These are phyloP conservation scores for Tenebrosternarchus preto DNA, from an alignment of 2,113 vertebrate species.

Conservation along the genomic window DNA sequence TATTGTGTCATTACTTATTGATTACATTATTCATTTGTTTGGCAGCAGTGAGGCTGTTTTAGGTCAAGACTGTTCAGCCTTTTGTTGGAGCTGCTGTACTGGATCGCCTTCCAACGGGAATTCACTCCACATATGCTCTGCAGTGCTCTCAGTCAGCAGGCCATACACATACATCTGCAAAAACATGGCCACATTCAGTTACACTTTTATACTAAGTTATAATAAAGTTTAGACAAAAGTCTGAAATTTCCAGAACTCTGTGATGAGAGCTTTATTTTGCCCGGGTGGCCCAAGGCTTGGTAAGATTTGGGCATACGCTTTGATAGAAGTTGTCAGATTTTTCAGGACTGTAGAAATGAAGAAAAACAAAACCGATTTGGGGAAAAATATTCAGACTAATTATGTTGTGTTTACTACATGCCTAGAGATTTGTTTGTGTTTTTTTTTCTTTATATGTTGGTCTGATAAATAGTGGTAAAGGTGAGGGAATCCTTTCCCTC, in stretches of 20 bases:
- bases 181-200: not conserved
- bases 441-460: no score
- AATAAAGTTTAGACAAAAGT: slow-evolving; percentile 24
- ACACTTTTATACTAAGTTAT: not conserved
- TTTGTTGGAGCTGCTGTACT: not conserved
- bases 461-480: not conserved
- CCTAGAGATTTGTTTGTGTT: not conserved
- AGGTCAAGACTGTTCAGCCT: not conserved
- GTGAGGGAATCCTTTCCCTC: slow-evolving; percentile 16
- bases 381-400: slow-evolving; percentile 3
- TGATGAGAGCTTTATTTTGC: slow-evolving; percentile 40
- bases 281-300: slow-evolving; percentile 45
- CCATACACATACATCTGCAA: not conserved
- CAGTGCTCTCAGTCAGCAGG: not conserved
- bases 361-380: slow-evolving; percentile 12
- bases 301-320: slow-evolving; percentile 44
- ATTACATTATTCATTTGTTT: no score
- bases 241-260: slow-evolving; percentile 19
- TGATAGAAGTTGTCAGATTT: slow-evolving; percentile 50
- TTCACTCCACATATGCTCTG: not conserved
- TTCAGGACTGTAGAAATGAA: slow-evolving; percentile 31
- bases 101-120: not conserved
- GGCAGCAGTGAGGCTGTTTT: no score
- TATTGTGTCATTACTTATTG: no score
- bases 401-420: slow-evolving; percentile 17